Base-by-base conservation (phyloP, 2,888 invertebrate genomes). In the Synergus japonicus region DNA sequence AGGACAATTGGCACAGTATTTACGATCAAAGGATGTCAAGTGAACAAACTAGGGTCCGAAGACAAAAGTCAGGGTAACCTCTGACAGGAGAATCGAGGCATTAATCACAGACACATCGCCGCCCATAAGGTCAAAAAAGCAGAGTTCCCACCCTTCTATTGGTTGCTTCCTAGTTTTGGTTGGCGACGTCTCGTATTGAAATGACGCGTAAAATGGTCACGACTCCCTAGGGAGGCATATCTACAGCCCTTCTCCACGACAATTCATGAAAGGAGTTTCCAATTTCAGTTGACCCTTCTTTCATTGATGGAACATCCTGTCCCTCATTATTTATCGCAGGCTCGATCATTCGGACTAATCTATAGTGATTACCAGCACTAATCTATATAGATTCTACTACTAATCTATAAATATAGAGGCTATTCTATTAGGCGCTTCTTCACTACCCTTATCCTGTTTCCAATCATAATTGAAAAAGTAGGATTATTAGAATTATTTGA, bases 131-230 rank as follows among this genome's bases (percentile, higher is more conserved):
- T 73, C 73, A 54, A 73, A 73, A 73, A 73, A 49, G 43, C 54
- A 73, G n/a, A 41, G 54, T 73, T 73, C 41, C 54, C 73, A 73
- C 73, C 73, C 73, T 54, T 67, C 10, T 12, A 54, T 37, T 37
- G 22, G 37, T n/a, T 37, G 15, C 29, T 73, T 44, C 69, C 29
- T 37, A 18, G 49, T 86, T 85, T 82, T 83, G 81, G 85, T 90
- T 88, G 90, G 90, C 89, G 88, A 89, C 87, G 88, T 90, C 90
- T 88, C 87, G 89, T 89, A 89, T 90, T 90, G 91, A 91, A 91
- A 91, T 90, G 91, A 90, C 87, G 87, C 90, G 90, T 91, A 90
- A 91, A 91, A 91, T 90, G 88, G 88, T 87, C 89, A 86, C 85
- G 84, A 87, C 86, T 87, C 90, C 88, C 90, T 76, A 79, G 90